Evolutionary conservation across 2,888 invertebrate genomes (phyloP), one percentile per base, ranked within the genome.

Genomic region (Pristionchus fissidentatus): DNA sequence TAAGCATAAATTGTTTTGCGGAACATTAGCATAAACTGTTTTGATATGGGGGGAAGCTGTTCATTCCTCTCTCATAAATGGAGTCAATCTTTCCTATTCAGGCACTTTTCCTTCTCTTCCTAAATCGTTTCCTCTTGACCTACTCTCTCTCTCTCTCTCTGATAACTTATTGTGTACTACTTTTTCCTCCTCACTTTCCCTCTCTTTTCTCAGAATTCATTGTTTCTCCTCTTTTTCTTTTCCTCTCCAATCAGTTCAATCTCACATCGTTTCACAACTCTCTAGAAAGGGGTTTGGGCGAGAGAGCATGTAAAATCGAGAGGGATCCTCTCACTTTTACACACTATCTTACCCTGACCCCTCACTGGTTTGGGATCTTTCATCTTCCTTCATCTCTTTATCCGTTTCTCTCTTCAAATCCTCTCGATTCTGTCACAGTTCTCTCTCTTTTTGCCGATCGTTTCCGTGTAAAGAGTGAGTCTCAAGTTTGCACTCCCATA

Each of bases 401-500:
- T 49, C 49, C 49, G 10, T 13, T 49, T 19, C 49, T 38, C 49
- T 19, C 75, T 43, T 38, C 49, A 49, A 49, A 49, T 75, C 75
- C 75, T 49, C 75, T 49, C 75, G 29, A 75, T 73, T 1, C 70
- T 73, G 26, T 35, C 22, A 43, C 75, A 49, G 46, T 75, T 49
- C 75, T 3, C 32, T 73, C 49, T 8, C 43, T 75, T 49, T 75
- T 75, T 75, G 26, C 38, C 35, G 29, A 60, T 62, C 35, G 32
- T 35, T 62, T 41, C 41, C 66, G 66, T 41, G 66, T 70, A 41
- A 70, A 70, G 41, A n/a, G n/a, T n/a, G 41, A n/a, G 41, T 75
- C 78, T 55, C 78, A 78, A 78, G 55, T 78, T 55, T 78, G 78
- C 55, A 78, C 78, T 78, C 55, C 5, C 46, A 13, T 29, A 60